A percentile compares a stretch with the other conserved stretches of the same genome.
phyloP scores from a whole-genome alignment of 1,140 invertebrate species.

The Drosophila quadrilineata region DNA sequence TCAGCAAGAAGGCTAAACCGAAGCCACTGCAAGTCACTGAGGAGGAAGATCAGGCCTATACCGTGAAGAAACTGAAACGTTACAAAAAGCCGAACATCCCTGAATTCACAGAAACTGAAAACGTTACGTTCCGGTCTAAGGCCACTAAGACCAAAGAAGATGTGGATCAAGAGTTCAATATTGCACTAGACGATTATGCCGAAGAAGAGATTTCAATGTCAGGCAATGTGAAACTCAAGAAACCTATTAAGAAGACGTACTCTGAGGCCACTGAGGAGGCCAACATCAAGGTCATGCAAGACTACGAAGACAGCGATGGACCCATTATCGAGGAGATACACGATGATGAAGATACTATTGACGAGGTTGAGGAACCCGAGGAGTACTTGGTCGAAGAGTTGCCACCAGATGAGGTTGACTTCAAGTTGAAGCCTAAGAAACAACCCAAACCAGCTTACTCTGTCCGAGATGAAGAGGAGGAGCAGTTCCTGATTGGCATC shows the following conservation, averaged over 20 bases:
- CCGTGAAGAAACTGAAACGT: conserved; percentile 87
- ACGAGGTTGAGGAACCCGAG: conserved; percentile 85
- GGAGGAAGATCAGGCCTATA: conserved; percentile 88
- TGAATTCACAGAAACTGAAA: conserved; percentile 87
- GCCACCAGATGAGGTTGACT: conserved; percentile 81
- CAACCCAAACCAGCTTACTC: conserved; percentile 68
- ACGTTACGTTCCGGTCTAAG: conserved; percentile 88
- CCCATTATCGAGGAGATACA: conserved; percentile 87
- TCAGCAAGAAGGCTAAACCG: conserved; percentile 65
- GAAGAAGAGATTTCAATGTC: conserved; percentile 93
- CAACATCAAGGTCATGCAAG: conserved; percentile 87
- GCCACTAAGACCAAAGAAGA: conserved; percentile 89
- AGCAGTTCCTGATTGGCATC: conserved; percentile 84
- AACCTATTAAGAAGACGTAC: conserved; percentile 87
- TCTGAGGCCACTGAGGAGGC: conserved; percentile 88
- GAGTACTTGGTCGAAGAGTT: conserved; percentile 82
- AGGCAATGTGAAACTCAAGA: conserved; percentile 89
- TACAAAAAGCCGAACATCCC: conserved; percentile 85
- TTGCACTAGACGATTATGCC: conserved; percentile 90
- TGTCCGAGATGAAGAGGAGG: conserved; percentile 82
- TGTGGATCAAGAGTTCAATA: conserved; percentile 93
- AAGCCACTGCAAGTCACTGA: conserved; percentile 83
- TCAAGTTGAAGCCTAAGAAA: conserved; percentile 83
- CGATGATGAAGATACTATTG: conserved; percentile 84
- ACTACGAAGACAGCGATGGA: conserved; percentile 85